Evolutionary conservation across 2,888 invertebrate genomes (phyloP).

Genomic region (Agrotis exclamationis): DNA sequence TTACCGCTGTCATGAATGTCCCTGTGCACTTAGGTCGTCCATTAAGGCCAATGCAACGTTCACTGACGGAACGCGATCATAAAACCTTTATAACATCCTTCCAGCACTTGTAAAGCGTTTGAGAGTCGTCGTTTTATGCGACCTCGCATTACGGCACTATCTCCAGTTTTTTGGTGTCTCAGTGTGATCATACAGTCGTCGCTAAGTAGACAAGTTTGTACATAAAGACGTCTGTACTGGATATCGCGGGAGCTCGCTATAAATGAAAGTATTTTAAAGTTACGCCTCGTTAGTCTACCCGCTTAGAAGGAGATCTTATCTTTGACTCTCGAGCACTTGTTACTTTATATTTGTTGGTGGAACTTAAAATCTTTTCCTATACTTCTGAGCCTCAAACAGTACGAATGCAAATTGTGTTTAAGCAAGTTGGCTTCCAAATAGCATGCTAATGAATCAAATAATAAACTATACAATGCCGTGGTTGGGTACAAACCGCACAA

Average conservation of each 20-base stretch:
- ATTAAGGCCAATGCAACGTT: slow-evolving; percentile 89
- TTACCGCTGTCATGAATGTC: slow-evolving; percentile 88
- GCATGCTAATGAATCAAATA: slow-evolving; percentile 56
- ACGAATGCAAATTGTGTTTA: slow-evolving; percentile 38
- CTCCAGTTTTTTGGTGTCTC: slow-evolving; percentile 76
- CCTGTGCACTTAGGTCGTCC: slow-evolving; percentile 90
- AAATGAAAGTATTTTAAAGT: slow-evolving; percentile 77
- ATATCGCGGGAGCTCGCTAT: slow-evolving; percentile 66
- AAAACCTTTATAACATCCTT: slow-evolving; percentile 91
- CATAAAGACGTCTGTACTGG: slow-evolving; percentile 76
- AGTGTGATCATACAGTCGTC: slow-evolving; percentile 68
- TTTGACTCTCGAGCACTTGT: slow-evolving; percentile 60
- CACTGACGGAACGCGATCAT: slow-evolving; percentile 89
- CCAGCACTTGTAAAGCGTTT: slow-evolving; percentile 90
- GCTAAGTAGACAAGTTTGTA: slow-evolving; percentile 76
- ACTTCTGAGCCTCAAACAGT: slow-evolving; percentile 31
- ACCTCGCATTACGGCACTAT: slow-evolving; percentile 82
- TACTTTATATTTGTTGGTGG: slow-evolving; percentile 58
- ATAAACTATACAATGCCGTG: slow-evolving; percentile 39
- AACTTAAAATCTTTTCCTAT: slow-evolving; percentile 51
- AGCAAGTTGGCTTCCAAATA: slow-evolving; percentile 39
- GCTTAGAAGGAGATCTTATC: slow-evolving; percentile 64
- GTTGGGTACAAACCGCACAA: slow-evolving; percentile 42
- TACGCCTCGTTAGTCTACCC: slow-evolving; percentile 74
- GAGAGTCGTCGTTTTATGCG: slow-evolving; percentile 86